A percentile compares a stretch with the other conserved stretches of the same genome.
These are phyloP conservation scores for Apomyelois bistriatella DNA, from an alignment of 2,888 invertebrate genomes.

Conservation along the genomic window DNA sequence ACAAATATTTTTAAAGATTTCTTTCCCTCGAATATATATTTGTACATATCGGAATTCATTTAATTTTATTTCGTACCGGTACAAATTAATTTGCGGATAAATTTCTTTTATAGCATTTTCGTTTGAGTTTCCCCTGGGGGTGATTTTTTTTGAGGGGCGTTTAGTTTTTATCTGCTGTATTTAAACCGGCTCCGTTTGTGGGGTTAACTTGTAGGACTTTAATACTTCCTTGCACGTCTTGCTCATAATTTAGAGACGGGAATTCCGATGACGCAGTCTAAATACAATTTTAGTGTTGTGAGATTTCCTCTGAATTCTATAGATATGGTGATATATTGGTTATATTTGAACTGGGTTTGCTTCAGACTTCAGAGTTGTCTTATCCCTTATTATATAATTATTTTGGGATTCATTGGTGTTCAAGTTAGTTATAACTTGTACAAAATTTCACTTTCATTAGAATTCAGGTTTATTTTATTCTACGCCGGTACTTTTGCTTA, in stretches of 20 bases:
- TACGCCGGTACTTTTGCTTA: too few relatives aligned
- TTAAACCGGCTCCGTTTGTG: conserved; percentile 55
- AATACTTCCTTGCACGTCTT: conserved; percentile 70
- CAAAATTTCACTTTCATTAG: too few relatives aligned
- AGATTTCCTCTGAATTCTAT: neutral
- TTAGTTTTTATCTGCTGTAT: conserved; percentile 78
- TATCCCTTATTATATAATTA: too few relatives aligned
- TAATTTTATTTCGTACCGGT: conserved; percentile 56
- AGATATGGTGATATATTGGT: neutral
- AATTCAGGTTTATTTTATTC: too few relatives aligned
- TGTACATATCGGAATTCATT: conserved; percentile 30
- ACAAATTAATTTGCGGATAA: conserved; percentile 79
- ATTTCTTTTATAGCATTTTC: conserved; percentile 65
- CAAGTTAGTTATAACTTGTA: too few relatives aligned
- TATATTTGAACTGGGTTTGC: neutral
- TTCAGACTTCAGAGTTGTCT: too few relatives aligned
- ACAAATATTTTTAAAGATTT: neutral
- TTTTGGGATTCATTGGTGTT: too few relatives aligned
- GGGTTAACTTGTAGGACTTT: conserved; percentile 72
- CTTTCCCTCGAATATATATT: neutral
- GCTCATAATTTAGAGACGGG: conserved; percentile 36
- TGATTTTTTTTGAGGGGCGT: conserved; percentile 54
- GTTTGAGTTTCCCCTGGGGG: conserved; percentile 60
- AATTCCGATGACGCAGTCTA: conserved; percentile 19
- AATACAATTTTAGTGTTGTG: conserved; percentile 9